Conservation (phyloP, 2,113 vertebrate species). For the Microtus richardsoni region DNA sequence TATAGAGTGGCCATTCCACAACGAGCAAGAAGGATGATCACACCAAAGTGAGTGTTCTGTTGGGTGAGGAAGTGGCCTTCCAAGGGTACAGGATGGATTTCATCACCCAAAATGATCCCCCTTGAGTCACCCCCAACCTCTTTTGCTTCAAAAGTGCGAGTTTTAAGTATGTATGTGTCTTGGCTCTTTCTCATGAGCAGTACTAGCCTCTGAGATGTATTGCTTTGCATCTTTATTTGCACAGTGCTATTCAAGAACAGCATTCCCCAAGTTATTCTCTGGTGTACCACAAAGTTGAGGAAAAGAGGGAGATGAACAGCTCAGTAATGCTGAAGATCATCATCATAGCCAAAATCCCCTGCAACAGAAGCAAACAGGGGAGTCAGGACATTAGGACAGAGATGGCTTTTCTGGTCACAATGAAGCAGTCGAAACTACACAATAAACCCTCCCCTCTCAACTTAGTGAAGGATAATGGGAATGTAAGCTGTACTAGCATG, state of each 20-base stretch:
- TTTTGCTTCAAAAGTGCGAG: not conserved
- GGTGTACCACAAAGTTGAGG: not conserved
- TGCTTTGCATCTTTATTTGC: conserved; percentile 60
- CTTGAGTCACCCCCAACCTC: not conserved
- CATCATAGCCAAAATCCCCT: conserved; percentile 71
- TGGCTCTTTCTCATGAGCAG: not conserved
- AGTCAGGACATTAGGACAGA: not conserved
- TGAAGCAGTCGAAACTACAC: not conserved
- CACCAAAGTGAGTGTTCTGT: too few relatives aligned
- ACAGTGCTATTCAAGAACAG: not conserved
- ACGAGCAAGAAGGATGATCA: not conserved
- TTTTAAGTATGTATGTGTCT: not conserved
- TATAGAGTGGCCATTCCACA: too few relatives aligned
- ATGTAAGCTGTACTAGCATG: fast-evolving
- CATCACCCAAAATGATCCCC: not conserved
- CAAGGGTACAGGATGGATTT: not conserved
- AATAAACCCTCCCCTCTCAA: not conserved
- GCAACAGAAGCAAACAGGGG: not conserved
- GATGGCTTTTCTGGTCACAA: not conserved
- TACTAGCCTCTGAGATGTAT: not conserved
- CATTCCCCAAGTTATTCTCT: not conserved
- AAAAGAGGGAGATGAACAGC: conserved; percentile 59
- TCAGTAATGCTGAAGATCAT: conserved; percentile 43
- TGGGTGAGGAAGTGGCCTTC: not conserved
- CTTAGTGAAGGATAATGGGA: not conserved